Conservation (phyloP, 2,113 vertebrate species). For the Oryzias celebensis region DNA sequence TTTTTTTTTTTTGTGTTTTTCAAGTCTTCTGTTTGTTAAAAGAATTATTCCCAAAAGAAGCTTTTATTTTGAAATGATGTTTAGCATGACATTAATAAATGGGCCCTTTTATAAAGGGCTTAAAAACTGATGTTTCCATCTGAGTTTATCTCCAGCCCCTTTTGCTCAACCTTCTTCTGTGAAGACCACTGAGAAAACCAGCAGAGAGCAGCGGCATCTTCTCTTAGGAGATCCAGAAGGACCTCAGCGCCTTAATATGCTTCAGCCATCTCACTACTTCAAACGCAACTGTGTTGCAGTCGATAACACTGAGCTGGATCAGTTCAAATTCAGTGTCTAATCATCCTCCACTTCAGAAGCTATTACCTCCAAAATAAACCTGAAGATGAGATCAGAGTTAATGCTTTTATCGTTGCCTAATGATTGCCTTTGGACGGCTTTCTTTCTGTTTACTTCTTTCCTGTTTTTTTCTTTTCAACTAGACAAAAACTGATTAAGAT, state of each 20-base stretch:
- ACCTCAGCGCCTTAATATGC: constrained; percentile 42
- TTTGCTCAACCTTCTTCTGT: constrained; percentile 24
- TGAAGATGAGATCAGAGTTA: constrained; percentile 29
- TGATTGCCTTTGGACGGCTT: not conserved
- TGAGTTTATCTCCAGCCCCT: constrained; percentile 4
- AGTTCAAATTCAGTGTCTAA: constrained; percentile 55
- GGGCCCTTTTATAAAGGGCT: no score
- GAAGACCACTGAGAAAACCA: constrained; percentile 12
- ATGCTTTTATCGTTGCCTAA: constrained; percentile 18
- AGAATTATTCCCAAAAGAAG: no score
- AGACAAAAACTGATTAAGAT: not conserved
- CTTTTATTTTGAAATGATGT: no score
- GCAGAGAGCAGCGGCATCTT: not conserved
- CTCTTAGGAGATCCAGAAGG: constrained; percentile 15
- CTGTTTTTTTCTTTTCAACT: not conserved
- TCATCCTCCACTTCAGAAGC: constrained; percentile 42
- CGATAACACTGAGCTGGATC: constrained; percentile 42
- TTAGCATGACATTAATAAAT: no score
- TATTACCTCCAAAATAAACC: constrained; percentile 53
- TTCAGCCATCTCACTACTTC: constrained; percentile 20
- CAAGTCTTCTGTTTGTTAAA: no score
- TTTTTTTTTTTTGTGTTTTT: no score
- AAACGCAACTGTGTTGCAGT: constrained; percentile 31
- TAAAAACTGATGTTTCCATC: not conserved
- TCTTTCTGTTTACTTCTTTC: not conserved